Conservation (phyloP, 2,797 vertebrate species). For the Philypnodon macrostomus region DNA sequence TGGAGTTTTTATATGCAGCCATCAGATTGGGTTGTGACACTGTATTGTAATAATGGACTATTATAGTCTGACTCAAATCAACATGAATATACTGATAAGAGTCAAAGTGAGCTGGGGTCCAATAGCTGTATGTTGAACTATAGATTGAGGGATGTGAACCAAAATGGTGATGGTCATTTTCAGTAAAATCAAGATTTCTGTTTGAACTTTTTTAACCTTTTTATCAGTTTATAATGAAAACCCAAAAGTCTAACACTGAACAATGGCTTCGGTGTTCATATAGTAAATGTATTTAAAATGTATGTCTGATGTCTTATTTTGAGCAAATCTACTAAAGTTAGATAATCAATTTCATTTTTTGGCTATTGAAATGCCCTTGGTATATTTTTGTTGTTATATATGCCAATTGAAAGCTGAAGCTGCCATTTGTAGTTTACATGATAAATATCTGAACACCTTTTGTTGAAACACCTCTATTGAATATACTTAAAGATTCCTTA, state of each 20-base stretch:
- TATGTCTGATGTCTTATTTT: no score
- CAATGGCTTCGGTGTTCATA: no score
- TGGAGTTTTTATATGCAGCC: conserved; percentile 45
- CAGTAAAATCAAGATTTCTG: no score
- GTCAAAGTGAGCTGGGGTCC: conserved; percentile 10
- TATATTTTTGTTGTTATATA: conserved; percentile 6
- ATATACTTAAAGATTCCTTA: conserved; percentile 22
- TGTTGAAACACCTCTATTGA: not conserved
- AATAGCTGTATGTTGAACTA: conserved; percentile 6
- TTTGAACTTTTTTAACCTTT: no score
- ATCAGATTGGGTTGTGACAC: conserved; percentile 65
- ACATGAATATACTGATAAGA: conserved; percentile 39
- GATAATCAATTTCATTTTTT: no score
- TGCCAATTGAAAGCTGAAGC: conserved; percentile 1
- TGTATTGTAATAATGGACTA: conserved; percentile 50
- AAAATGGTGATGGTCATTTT: not conserved
- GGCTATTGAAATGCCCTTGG: no score
- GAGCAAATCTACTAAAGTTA: no score
- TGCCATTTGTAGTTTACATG: conserved; percentile 6
- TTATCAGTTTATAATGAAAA: no score
- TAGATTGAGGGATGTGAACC: not conserved
- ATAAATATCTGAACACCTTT: conserved; percentile 1
- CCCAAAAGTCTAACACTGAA: no score
- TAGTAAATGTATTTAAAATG: no score
- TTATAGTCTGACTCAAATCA: conserved; percentile 50